These are phyloP conservation scores for Patella pellucida DNA, from an alignment of 2,888 invertebrate species.

Conservation along the genomic window DNA sequence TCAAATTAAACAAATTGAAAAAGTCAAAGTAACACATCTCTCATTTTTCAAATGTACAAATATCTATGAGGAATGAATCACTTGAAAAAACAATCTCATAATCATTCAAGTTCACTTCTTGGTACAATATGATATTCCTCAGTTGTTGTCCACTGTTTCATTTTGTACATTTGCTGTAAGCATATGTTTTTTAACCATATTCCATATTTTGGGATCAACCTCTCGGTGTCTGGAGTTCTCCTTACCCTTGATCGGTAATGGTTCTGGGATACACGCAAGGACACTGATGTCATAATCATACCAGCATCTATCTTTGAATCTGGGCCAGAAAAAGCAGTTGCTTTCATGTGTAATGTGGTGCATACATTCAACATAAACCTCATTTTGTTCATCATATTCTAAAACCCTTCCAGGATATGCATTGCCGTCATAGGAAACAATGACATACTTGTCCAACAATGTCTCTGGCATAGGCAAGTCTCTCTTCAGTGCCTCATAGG, in stretches of 20 bases:
- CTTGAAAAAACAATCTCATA: too few species aligned
- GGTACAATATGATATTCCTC: too few species aligned
- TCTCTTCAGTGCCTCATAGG: neutral
- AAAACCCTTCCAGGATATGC: conserved; percentile 15
- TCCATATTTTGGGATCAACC: conserved; percentile 15
- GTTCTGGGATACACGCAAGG: conserved; percentile 13
- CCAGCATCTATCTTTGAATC: conserved; percentile 17
- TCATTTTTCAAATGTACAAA: too few species aligned
- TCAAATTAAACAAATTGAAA: too few species aligned
- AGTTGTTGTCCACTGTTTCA: too few species aligned
- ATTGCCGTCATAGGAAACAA: conserved; percentile 14
- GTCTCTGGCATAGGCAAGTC: conserved; percentile 14
- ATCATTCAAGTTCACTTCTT: too few species aligned
- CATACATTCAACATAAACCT: conserved; percentile 18
- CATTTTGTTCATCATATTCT: conserved; percentile 15
- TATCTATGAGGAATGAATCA: too few species aligned
- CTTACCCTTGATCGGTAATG: conserved; percentile 3
- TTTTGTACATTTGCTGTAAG: too few species aligned
- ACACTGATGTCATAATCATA: conserved; percentile 14
- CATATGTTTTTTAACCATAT: neutral
- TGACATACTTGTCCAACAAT: conserved; percentile 14
- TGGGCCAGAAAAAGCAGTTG: conserved; percentile 17
- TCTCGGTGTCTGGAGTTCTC: conserved; percentile 8
- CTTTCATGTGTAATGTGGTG: conserved; percentile 12
- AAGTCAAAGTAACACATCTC: too few species aligned